phyloP scores from a whole-genome alignment of 2,888 invertebrate genomes.

The Pristionchus mayeri region DNA sequence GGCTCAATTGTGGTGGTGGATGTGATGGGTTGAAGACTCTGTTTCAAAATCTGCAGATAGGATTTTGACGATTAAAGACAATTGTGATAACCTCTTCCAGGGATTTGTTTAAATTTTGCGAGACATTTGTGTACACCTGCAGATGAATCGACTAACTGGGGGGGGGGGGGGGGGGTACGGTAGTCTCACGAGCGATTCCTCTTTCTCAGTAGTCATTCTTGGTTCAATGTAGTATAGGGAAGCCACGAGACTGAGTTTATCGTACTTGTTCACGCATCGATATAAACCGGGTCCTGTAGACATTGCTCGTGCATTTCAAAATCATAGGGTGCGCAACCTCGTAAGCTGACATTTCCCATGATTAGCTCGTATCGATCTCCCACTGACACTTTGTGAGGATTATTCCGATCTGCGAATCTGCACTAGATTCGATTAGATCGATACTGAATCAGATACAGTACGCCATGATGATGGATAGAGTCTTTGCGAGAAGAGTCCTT shows the following conservation, averaged over 20 bases:
- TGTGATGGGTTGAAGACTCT: neutral
- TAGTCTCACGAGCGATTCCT: neutral
- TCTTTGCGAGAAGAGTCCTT: conserved; percentile 7
- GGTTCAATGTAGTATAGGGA: conserved; percentile 43
- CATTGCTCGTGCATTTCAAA: neutral
- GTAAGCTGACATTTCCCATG: conserved; percentile 30
- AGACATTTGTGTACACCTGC: neutral
- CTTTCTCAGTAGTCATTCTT: neutral
- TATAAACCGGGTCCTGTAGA: conserved; percentile 38
- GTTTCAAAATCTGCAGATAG: neutral
- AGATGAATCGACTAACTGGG: neutral
- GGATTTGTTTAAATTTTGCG: neutral
- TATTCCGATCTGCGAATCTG: conserved; percentile 25
- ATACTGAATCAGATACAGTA: neutral
- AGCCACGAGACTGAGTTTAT: conserved; percentile 1
- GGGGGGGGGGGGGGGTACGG: neutral
- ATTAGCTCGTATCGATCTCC: conserved; percentile 47
- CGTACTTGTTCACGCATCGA: conserved; percentile 44
- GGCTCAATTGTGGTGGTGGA: neutral
- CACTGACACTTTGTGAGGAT: conserved; percentile 38
- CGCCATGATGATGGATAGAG: conserved; percentile 23
- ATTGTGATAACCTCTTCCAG: neutral
- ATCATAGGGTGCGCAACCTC: neutral
- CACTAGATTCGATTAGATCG: neutral
- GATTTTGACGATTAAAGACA: neutral